Percentiles rank a stretch among this genome's conserved stretches.
Evolutionary conservation across 2,797 vertebrate species (phyloP).

Genomic region (Siniperca obscura): DNA sequence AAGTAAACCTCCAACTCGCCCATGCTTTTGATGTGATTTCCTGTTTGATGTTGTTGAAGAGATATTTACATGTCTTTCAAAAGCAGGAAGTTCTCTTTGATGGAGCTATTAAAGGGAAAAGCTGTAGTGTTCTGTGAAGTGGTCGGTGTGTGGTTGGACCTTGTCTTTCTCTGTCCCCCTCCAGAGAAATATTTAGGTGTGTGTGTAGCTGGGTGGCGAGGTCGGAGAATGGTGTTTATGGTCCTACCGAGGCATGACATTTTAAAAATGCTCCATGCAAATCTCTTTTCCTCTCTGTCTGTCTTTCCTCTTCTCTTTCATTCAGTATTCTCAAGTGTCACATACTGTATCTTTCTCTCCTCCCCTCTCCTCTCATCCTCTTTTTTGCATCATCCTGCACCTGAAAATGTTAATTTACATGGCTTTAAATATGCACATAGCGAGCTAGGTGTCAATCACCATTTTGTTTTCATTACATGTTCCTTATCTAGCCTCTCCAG

Average conservation of each 20-base stretch:
- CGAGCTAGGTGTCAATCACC: slow-evolving; percentile 62
- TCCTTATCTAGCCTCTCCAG: slow-evolving; percentile 71
- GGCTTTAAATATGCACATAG: slow-evolving; percentile 49
- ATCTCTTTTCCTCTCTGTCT: slow-evolving; percentile 42
- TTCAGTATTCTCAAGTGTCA: slow-evolving; percentile 31
- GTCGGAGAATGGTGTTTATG: slow-evolving; percentile 52
- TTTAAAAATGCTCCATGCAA: slow-evolving; percentile 63
- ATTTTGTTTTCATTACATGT: slow-evolving; percentile 61
- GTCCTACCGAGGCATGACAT: slow-evolving; percentile 58
- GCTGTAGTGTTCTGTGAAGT: slow-evolving; percentile 39
- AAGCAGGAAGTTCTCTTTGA: slow-evolving; percentile 54
- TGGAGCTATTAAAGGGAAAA: slow-evolving; percentile 51
- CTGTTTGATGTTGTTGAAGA: slow-evolving; percentile 44
- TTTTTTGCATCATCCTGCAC: slow-evolving; percentile 30
- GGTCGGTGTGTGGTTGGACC: slow-evolving; percentile 6
- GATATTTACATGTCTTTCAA: slow-evolving; percentile 47
- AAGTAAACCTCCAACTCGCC: slow-evolving; percentile 18
- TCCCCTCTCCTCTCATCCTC: background rate
- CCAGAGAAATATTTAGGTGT: background rate
- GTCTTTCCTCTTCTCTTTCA: slow-evolving; percentile 30
- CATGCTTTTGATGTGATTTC: slow-evolving; percentile 33
- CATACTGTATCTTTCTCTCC: slow-evolving; percentile 12
- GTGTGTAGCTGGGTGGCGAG: background rate
- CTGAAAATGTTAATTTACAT: slow-evolving; percentile 53
- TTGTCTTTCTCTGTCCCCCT: background rate